A percentile compares a stretch with the other conserved stretches of the same genome.
phyloP scores from a whole-genome alignment of 2,113 vertebrate species.

The Trichomycterus rosablanca region DNA sequence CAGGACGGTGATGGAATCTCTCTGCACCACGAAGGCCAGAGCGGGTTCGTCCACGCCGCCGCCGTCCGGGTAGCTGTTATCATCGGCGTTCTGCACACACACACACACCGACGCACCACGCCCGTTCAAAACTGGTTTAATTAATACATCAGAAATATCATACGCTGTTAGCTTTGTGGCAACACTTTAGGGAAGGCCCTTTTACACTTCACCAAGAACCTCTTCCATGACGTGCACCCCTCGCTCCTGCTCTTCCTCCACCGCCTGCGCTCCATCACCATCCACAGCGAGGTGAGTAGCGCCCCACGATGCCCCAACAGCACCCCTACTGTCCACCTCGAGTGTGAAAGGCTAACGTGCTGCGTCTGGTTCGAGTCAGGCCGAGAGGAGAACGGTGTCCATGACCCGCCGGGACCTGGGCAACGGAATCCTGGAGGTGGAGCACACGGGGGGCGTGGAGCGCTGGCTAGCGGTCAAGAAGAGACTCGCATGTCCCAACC shows the following conservation, averaged over 20 bases:
- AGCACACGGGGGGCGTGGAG: constrained; percentile 63
- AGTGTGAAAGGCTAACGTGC: too few relatives aligned
- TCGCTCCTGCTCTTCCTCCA: constrained; percentile 75
- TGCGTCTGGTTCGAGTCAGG: too few relatives aligned
- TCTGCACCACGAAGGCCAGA: constrained; percentile 68
- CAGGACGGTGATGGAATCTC: constrained; percentile 64
- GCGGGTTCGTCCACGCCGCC: constrained; percentile 48
- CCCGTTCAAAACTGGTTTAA: too few relatives aligned
- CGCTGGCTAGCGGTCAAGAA: constrained; percentile 72
- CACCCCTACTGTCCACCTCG: too few relatives aligned
- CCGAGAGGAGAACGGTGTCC: constrained; percentile 56
- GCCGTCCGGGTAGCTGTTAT: constrained; percentile 63
- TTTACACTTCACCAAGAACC: too few relatives aligned
- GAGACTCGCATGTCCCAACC: too few relatives aligned
- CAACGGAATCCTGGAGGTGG: constrained; percentile 66
- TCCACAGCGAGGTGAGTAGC: constrained; percentile 65
- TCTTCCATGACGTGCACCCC: constrained; percentile 73
- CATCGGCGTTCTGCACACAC: constrained; percentile 68
- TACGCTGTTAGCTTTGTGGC: too few relatives aligned
- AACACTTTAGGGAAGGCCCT: too few relatives aligned
- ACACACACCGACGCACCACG: too few relatives aligned
- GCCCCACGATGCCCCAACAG: too few relatives aligned
- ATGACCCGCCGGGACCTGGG: constrained; percentile 69
- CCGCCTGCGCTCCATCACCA: constrained; percentile 68
- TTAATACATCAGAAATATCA: too few relatives aligned